Evolutionary conservation across 2,888 invertebrate species (phyloP), one percentile per base, ranked within the genome.

Genomic region (Lottia scabra): DNA sequence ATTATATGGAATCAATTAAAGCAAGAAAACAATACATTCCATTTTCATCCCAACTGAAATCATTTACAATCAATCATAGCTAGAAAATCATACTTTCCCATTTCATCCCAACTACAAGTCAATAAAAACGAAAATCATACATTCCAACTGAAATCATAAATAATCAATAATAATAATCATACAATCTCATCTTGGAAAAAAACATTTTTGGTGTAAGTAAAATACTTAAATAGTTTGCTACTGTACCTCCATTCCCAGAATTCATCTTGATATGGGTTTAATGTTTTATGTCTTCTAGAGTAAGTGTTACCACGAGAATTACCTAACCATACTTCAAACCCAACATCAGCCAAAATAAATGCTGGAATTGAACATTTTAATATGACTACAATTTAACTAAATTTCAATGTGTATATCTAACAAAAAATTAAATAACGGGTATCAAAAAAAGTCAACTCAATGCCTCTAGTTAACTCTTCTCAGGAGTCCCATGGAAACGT

Each of bases 1-100:
- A 38, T 38, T 10, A 38, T 38, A 30, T 4, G 5, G 2, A 93
- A 86, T 96, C 93, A 73, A 98, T 92, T 81, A 92, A 93, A 0
- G 96, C 95, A 15, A 98, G 96, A 70, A 98, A 87, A 90, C 99
- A 98, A 85, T 94, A 93, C 44, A 93, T 89, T 0, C 94, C 96
- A 91, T 96, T 95, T 89, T 98, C 96, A 83, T 97, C 95, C 92
- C 95, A 98, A 82, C 96, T 96, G 87, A 19, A 65, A 48, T 8
- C 10, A 38, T 38, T 8, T 4, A 38, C 10, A 38, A 38, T 38
- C 38, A 13, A 82, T 70, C 27, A 92, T 93, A 0, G 96, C 95
- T 16, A 97, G 96, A 68, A 97, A 87, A 90, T 99, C 98, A 85
- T 94, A 93, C 43, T 93, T 89, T 0, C 94, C 96, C 91, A 96